phyloP scores from a whole-genome alignment of 2,113 vertebrate genomes.

The Zeus faber region DNA sequence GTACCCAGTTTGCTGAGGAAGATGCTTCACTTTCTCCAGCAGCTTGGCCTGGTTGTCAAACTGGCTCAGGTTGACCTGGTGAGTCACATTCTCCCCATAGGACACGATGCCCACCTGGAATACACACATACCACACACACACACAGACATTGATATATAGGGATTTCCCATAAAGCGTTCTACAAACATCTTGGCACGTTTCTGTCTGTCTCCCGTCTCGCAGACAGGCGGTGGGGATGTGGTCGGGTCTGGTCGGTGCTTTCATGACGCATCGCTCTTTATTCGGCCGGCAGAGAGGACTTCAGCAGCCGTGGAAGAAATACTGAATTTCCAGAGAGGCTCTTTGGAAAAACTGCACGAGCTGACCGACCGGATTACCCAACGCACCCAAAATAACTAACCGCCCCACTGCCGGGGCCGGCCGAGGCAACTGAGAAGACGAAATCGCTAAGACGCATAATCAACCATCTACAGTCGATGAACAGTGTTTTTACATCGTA shows the following conservation, averaged over 20 bases:
- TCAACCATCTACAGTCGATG: background rate
- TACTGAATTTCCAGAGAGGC: slow-evolving; percentile 62
- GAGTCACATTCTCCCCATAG: slow-evolving; percentile 86
- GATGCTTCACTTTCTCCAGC: slow-evolving; percentile 68
- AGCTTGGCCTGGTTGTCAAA: slow-evolving; percentile 80
- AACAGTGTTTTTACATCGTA: background rate
- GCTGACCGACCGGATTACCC: slow-evolving; percentile 33
- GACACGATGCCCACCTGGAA: slow-evolving; percentile 93
- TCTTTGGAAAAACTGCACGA: slow-evolving; percentile 62
- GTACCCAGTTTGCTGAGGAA: slow-evolving; percentile 81
- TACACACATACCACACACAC: slow-evolving; percentile 13
- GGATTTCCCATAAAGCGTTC: background rate
- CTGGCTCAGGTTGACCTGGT: slow-evolving; percentile 89
- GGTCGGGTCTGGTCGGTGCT: slow-evolving; percentile 36
- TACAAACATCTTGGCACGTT: background rate
- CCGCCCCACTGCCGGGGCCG: background rate
- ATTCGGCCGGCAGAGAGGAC: slow-evolving; percentile 46
- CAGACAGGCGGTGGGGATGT: slow-evolving; percentile 47
- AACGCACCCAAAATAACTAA: slow-evolving; percentile 49
- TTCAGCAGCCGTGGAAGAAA: slow-evolving; percentile 60
- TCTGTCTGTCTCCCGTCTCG: slow-evolving; percentile 10
- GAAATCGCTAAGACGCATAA: no score
- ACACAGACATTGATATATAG: slow-evolving; percentile 3
- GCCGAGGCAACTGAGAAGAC: no score
- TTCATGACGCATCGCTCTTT: slow-evolving; percentile 55